phyloP scores from a whole-genome alignment of 1,140 invertebrate species.

The Adoxophyes honmai region DNA sequence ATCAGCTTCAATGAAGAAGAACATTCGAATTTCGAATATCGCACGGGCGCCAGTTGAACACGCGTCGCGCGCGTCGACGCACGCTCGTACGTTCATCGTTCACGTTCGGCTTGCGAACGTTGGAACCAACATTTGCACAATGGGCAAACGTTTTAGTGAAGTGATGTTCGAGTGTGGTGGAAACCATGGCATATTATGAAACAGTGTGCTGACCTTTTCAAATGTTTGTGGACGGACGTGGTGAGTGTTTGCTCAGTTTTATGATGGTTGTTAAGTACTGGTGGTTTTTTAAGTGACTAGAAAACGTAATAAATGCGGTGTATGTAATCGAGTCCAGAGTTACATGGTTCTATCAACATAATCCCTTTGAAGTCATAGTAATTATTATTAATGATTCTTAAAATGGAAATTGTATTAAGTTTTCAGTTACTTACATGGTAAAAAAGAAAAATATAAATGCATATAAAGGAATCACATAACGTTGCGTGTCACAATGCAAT shows the following conservation, averaged over 20 bases:
- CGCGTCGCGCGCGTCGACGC: conserved; percentile 49
- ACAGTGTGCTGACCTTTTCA: conserved; percentile 37
- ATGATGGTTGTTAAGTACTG: too few species aligned
- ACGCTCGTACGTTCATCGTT: conserved; percentile 47
- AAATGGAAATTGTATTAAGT: too few species aligned
- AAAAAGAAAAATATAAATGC: too few species aligned
- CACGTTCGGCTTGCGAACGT: conserved; percentile 42
- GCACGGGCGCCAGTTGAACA: conserved; percentile 48
- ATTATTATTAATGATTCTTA: too few species aligned
- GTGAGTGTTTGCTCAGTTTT: conserved; percentile 34
- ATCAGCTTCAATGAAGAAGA: conserved; percentile 43
- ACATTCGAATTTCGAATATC: conserved; percentile 33
- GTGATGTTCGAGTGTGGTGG: conserved; percentile 45
- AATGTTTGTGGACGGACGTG: conserved; percentile 70
- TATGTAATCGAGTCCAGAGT: too few species aligned
- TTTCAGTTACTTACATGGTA: too few species aligned
- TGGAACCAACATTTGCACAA: conserved; percentile 48
- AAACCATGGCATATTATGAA: conserved; percentile 45
- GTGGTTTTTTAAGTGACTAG: too few species aligned
- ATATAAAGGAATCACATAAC: conserved; percentile 5
- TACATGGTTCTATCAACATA: too few species aligned
- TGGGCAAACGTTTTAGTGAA: conserved; percentile 45
- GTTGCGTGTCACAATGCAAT: conserved; percentile 21
- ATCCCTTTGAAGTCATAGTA: too few species aligned
- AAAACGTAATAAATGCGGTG: too few species aligned